Base-by-base conservation (phyloP, 2,797 vertebrate species). In the Chromobotia macracanthus region DNA sequence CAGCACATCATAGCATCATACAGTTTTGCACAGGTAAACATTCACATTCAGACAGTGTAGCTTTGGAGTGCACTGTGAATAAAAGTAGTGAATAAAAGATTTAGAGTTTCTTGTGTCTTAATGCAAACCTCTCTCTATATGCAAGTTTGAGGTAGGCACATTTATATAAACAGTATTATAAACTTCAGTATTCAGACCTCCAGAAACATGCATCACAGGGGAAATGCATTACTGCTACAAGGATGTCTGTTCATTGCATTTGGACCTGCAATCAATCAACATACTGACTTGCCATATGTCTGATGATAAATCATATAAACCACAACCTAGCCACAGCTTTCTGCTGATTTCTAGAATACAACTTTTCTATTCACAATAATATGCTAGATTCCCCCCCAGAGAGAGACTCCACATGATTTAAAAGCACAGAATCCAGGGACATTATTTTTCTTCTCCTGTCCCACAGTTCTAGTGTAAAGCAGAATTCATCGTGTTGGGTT, bases 271-370 rank as follows among this genome's bases (percentile, higher is more conserved):
- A 53, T 73, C 61, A 53, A 79, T 46, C 77, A 71, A 72, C 75
- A 83, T 79, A 80, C 85, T 88, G 82, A 60, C 82, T 80, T 79
- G 75, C 80, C 83, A 84, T 85, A 81, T 84, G 76, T 71, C 77
- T 78, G n/a, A n/a, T n/a, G n/a, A n/a, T n/a, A n/a, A n/a, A n/a
- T n/a, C n/a, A n/a, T n/a, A n/a, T n/a, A n/a, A n/a, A n/a, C n/a
- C n/a, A n/a, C n/a, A n/a, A n/a, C n/a, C n/a, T n/a, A n/a, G n/a
- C 9, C 18, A 66, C 48, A 18, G 50, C 50, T 67, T 65, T 23
- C 16, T 79, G 53, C 64, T 19, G n/a, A 19, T 68, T 73, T 53
- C 35, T 55, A 46, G 41, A 1, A 60, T 35, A 2, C 46, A 48
- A 58, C 53, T 60, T 58, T 58, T 28, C 15, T 23, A 38, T 65